These are phyloP conservation scores for Hypercompe scribonia DNA, from an alignment of 2,888 invertebrate species.

Conservation along the genomic window DNA sequence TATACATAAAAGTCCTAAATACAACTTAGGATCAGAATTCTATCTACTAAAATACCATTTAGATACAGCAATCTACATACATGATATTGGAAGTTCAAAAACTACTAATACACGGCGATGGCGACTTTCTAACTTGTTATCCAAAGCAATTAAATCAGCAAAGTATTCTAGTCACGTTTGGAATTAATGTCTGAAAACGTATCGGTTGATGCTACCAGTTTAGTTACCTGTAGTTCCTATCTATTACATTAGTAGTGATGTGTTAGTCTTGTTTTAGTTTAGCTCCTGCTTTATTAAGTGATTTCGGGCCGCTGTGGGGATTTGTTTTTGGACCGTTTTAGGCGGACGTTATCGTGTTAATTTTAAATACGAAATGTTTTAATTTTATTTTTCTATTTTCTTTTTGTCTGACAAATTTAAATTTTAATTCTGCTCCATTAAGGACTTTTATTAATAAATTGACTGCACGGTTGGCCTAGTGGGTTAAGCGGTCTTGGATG, in stretches of 20 bases:
- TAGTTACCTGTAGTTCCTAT: slow-evolving; percentile 50
- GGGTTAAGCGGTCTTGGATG: no score
- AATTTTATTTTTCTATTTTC: background rate
- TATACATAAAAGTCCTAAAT: no score
- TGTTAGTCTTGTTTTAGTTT: slow-evolving; percentile 29
- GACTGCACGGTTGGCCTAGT: no score
- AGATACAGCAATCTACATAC: background rate
- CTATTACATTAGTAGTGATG: slow-evolving; percentile 49
- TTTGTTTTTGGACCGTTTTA: slow-evolving; percentile 5
- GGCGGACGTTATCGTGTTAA: background rate
- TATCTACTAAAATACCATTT: background rate
- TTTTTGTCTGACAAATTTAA: no score
- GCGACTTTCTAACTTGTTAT: slow-evolving; percentile 51
- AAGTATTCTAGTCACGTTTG: slow-evolving; percentile 55
- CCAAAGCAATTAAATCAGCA: slow-evolving; percentile 51
- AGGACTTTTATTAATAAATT: no score
- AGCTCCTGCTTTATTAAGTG: slow-evolving; percentile 13
- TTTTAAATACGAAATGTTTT: background rate
- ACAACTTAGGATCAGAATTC: no score
- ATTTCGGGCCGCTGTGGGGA: slow-evolving; percentile 1
- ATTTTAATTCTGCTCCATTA: no score
- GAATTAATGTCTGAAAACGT: slow-evolving; percentile 59
- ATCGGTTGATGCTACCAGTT: slow-evolving; percentile 51
- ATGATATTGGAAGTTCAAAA: background rate
- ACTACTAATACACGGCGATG: background rate